Conservation (phyloP, 1,140 invertebrate genomes). For the Drosophila sechellia region DNA sequence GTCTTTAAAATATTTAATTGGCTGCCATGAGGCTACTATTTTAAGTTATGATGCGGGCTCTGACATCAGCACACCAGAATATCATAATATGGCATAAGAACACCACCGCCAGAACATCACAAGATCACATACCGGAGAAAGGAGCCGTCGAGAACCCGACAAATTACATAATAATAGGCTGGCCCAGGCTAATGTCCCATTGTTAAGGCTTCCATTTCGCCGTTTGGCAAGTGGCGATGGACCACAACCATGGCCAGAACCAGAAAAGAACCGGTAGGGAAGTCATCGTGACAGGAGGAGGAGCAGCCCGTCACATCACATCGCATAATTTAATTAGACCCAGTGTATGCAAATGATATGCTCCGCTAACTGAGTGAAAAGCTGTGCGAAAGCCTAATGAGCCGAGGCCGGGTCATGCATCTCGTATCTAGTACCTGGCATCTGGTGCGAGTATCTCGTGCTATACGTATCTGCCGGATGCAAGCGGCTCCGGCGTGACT, state of each 20-base stretch:
- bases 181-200: slow-evolving; percentile 37
- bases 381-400: slow-evolving; percentile 52
- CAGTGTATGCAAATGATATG: slow-evolving; percentile 72
- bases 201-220: slow-evolving; percentile 37
- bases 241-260: neutral
- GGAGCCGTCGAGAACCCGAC: slow-evolving; percentile 47
- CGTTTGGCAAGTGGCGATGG: slow-evolving; percentile 17
- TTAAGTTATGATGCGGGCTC: slow-evolving; percentile 75
- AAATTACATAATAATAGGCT: slow-evolving; percentile 77
- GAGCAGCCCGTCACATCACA: neutral
- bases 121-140: slow-evolving; percentile 19
- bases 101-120: neutral
- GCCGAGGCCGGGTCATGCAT: slow-evolving; percentile 33
- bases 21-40: slow-evolving; percentile 68
- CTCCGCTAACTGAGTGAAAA: slow-evolving; percentile 73
- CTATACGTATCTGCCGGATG: slow-evolving; percentile 13
- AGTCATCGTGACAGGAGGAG: slow-evolving; percentile 3
- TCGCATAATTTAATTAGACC: slow-evolving; percentile 64
- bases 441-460: slow-evolving; percentile 1
- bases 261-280: neutral
- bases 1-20: slow-evolving; percentile 74
- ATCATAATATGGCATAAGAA: slow-evolving; percentile 4
- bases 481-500: slow-evolving; percentile 29
- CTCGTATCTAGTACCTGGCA: slow-evolving; percentile 20
- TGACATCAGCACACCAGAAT: slow-evolving; percentile 63